A percentile compares a stretch with the other conserved stretches of the same genome.
phyloP scores from a whole-genome alignment of 2,797 vertebrate genomes.

The Ibycter americanus region DNA sequence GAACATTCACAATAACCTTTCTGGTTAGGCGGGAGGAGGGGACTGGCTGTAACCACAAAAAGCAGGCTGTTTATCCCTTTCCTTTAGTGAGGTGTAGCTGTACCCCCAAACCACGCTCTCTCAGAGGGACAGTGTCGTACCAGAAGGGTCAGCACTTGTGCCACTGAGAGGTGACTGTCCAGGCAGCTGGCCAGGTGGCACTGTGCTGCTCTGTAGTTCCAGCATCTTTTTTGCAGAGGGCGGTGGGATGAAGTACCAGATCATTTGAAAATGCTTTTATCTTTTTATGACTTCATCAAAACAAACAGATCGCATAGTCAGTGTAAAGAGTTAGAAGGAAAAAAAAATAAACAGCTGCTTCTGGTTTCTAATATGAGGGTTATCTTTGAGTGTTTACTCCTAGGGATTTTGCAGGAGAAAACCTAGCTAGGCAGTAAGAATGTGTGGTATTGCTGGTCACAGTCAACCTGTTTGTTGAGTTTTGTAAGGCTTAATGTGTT shows the following conservation, averaged over 20 bases:
- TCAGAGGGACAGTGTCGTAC: background rate
- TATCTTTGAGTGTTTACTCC: background rate
- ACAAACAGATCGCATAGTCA: background rate
- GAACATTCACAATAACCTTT: rapidly evolving
- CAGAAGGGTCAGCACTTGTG: background rate
- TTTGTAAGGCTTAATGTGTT: background rate
- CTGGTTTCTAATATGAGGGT: background rate
- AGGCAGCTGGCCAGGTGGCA: background rate
- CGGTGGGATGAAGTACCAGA: background rate
- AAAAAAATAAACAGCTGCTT: background rate
- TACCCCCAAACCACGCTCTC: background rate
- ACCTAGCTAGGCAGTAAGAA: background rate
- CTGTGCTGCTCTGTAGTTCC: background rate
- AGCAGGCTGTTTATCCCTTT: background rate
- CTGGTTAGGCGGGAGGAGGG: background rate
- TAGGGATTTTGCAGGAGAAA: background rate
- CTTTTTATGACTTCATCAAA: background rate
- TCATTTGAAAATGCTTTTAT: background rate
- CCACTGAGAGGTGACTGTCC: background rate
- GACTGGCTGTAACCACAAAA: background rate
- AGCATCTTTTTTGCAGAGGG: background rate
- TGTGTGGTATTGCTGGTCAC: background rate
- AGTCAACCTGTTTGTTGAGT: background rate
- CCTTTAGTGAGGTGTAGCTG: background rate
- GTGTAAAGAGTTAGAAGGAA: background rate